phyloP scores from a whole-genome alignment of 2,797 vertebrate species.

The Heterohyrax brucei region DNA sequence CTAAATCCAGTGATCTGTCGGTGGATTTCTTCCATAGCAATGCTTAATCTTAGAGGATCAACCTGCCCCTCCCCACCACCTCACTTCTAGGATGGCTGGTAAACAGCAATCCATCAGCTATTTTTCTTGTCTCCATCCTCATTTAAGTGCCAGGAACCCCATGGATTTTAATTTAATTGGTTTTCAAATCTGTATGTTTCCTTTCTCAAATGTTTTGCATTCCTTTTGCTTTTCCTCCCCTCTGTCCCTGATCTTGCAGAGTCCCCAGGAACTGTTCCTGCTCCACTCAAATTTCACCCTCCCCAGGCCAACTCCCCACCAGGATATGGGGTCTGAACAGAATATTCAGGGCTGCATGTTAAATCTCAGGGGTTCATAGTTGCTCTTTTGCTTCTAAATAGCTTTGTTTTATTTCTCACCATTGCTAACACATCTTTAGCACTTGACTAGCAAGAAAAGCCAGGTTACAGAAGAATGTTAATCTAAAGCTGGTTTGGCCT shows the following conservation, averaged over 20 bases:
- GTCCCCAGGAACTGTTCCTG: background rate
- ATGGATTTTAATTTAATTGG: background rate
- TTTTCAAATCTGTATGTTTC: constrained; percentile 18
- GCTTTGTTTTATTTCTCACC: constrained; percentile 43
- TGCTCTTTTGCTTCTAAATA: background rate
- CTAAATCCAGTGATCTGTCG: background rate
- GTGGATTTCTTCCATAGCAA: constrained; percentile 20
- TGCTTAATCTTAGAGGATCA: background rate
- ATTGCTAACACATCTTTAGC: constrained; percentile 31
- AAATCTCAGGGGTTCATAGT: background rate
- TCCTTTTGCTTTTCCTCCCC: background rate
- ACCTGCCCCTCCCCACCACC: background rate
- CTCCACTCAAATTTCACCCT: background rate
- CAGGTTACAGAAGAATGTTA: background rate
- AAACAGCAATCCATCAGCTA: background rate
- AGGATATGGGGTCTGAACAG: background rate
- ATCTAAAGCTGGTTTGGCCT: constrained; percentile 22
- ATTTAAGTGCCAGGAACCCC: background rate
- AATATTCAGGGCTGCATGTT: background rate
- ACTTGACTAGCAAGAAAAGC: constrained; percentile 48
- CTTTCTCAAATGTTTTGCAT: background rate
- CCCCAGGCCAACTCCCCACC: background rate
- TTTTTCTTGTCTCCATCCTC: constrained; percentile 36
- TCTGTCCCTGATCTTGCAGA: background rate
- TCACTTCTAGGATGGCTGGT: background rate